Percentiles rank a stretch among this genome's conserved stretches.
Conservation (phyloP, 2,113 vertebrate species). For the Crotalus helleri region DNA sequence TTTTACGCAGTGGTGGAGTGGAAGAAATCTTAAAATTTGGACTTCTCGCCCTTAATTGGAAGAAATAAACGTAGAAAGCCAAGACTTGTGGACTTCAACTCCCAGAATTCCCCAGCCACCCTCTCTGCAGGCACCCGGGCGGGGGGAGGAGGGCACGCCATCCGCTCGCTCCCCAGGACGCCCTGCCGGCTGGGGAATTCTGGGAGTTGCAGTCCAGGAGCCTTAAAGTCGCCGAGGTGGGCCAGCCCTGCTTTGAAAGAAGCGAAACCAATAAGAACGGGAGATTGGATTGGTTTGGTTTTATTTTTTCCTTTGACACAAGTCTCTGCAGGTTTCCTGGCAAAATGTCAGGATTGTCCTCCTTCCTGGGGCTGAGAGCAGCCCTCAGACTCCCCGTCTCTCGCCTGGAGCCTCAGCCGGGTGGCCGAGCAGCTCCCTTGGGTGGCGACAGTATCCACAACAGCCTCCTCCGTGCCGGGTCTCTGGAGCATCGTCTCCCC, state of each 20-base stretch:
- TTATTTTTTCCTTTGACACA: not conserved
- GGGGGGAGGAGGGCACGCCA: too few relatives aligned
- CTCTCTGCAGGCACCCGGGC: too few relatives aligned
- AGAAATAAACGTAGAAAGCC: too few relatives aligned
- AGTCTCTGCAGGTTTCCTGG: not conserved
- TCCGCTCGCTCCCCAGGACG: too few relatives aligned
- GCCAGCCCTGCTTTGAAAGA: not conserved
- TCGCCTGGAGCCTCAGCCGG: not conserved
- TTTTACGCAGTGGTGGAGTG: too few relatives aligned
- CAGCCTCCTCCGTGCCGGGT: not conserved
- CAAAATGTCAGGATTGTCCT: not conserved
- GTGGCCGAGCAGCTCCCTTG: not conserved
- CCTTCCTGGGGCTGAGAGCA: not conserved
- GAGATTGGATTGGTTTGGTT: accelerated
- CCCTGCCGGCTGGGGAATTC: too few relatives aligned
- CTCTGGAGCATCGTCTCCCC: too few relatives aligned
- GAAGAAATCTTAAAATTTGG: too few relatives aligned
- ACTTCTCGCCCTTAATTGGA: too few relatives aligned
- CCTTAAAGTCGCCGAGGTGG: accelerated
- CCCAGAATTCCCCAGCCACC: too few relatives aligned
- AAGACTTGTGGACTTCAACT: too few relatives aligned
- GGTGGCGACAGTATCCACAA: not conserved
- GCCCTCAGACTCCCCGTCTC: not conserved
- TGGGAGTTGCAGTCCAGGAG: too few relatives aligned
- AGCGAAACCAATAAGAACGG: not conserved